phyloP scores from a whole-genome alignment of 2,797 vertebrate species.

The Rhabdophis nuchalis region DNA sequence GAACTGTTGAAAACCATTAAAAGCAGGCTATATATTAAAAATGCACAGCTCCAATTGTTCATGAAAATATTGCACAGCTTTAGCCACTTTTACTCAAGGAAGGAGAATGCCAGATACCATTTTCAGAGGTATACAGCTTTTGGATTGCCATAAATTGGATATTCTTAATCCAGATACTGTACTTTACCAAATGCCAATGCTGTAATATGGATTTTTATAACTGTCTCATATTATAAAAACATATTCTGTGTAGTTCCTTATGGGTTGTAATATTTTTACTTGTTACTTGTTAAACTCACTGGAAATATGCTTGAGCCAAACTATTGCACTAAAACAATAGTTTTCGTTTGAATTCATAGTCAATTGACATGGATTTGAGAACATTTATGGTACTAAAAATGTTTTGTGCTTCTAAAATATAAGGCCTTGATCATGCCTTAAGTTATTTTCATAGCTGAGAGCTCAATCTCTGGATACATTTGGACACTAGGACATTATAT shows the following conservation, averaged over 20 bases:
- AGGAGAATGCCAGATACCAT: background rate
- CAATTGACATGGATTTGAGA: background rate
- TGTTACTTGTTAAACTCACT: background rate
- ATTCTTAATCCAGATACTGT: background rate
- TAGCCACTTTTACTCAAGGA: background rate
- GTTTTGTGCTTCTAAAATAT: background rate
- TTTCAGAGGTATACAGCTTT: background rate
- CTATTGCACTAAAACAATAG: background rate
- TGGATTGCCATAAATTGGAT: background rate
- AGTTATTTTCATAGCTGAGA: background rate
- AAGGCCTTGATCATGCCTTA: background rate
- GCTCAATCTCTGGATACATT: background rate
- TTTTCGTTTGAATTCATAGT: background rate
- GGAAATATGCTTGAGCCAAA: background rate
- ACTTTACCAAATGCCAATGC: background rate
- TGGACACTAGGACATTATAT: background rate
- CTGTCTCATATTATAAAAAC: background rate
- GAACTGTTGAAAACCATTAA: background rate
- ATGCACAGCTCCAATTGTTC: background rate
- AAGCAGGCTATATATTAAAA: background rate
- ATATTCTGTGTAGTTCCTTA: background rate
- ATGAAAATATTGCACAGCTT: background rate
- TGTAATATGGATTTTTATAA: background rate
- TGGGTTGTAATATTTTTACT: background rate
- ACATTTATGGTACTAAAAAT: background rate